A percentile compares a stretch with the other conserved stretches of the same genome.
Conservation (phyloP, 1,140 invertebrate species). For the Pachypsylla venusta region DNA sequence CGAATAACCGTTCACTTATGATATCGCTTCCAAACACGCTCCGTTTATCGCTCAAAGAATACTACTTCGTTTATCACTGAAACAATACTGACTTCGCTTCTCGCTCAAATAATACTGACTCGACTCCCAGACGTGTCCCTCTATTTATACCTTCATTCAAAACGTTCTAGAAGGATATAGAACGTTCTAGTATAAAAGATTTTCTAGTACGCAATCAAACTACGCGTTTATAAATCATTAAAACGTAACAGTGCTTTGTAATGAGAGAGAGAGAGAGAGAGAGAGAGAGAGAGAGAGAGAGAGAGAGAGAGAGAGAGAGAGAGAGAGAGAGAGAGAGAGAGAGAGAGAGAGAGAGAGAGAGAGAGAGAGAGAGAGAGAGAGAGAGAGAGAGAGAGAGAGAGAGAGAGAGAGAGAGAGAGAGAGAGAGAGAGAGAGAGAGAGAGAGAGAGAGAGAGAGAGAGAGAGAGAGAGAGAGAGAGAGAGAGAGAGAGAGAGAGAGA, state of each 20-base stretch:
- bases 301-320: constrained; percentile 3
- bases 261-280: constrained; percentile 6
- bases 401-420: constrained; percentile 9
- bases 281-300: constrained; percentile 4
- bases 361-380: constrained; percentile 12
- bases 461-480: not conserved
- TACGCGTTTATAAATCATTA: too few species aligned
- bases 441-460: not conserved
- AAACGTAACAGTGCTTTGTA: not conserved
- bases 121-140: too few species aligned
- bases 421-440: not conserved
- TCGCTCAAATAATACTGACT: too few species aligned
- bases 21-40: too few species aligned
- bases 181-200: too few species aligned
- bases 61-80: too few species aligned
- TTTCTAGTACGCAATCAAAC: too few species aligned
- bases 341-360: constrained; percentile 10
- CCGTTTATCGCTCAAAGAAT: too few species aligned
- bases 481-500: constrained; percentile 1
- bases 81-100: too few species aligned
- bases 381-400: constrained; percentile 11
- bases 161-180: too few species aligned
- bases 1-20: too few species aligned
- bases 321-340: constrained; percentile 10
- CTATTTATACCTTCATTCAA: too few species aligned